Percentiles rank a stretch among this genome's conserved stretches.
Conservation (phyloP, 2,888 invertebrate genomes). For the Pimpla rufipes region DNA sequence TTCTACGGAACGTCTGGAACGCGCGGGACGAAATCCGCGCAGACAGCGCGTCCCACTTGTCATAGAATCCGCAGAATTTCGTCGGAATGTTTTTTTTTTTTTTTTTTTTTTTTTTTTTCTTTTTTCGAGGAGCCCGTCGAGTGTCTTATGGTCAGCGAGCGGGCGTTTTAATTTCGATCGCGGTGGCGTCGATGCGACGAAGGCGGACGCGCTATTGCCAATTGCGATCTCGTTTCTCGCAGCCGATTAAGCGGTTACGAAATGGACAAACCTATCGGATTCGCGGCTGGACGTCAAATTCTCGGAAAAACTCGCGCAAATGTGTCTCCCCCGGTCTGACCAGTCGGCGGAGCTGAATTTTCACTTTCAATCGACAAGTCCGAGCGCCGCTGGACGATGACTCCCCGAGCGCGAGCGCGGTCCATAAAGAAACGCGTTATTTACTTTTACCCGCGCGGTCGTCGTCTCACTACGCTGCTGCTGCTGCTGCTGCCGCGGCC, state of each 20-base stretch:
- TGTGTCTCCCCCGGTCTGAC: conserved; percentile 10
- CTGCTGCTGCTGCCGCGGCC: neutral
- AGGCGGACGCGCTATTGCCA: conserved; percentile 17
- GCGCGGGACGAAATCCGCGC: conserved; percentile 21
- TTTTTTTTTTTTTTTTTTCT: conserved; percentile 26
- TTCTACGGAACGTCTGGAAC: conserved; percentile 53
- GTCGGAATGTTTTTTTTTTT: conserved; percentile 1
- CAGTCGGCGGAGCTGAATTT: conserved; percentile 56
- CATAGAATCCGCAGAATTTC: conserved; percentile 52
- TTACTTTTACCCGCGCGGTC: conserved; percentile 46
- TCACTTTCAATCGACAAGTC: conserved; percentile 67
- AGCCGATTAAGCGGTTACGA: conserved; percentile 22
- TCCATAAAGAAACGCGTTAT: conserved; percentile 66
- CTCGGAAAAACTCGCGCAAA: conserved; percentile 34
- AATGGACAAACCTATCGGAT: conserved; percentile 39
- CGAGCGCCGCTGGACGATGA: conserved; percentile 58
- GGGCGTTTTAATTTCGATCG: conserved; percentile 37
- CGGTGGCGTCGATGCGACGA: conserved; percentile 17
- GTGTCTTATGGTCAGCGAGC: conserved; percentile 39
- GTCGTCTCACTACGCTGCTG: neutral
- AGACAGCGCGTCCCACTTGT: conserved; percentile 39
- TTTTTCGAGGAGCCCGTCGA: neutral
- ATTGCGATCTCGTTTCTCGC: conserved; percentile 30
- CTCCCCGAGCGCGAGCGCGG: conserved; percentile 27
- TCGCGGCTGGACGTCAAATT: conserved; percentile 30